phyloP scores from a whole-genome alignment of 2,888 invertebrate genomes.

The Osedax fenrisi region DNA sequence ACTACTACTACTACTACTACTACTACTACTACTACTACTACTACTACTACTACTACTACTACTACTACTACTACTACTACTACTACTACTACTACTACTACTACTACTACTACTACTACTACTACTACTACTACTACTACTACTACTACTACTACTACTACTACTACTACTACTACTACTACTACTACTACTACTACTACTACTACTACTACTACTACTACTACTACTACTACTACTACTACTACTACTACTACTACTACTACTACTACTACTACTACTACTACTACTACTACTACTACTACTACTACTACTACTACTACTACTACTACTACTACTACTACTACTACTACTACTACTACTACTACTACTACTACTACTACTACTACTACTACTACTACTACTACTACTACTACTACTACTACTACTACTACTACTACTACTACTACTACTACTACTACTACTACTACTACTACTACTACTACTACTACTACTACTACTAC shows the following conservation, averaged over 20 bases:
- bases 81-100: constrained; percentile 2
- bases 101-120: too few relatives aligned
- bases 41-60: background rate
- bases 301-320: background rate
- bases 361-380: background rate
- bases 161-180: constrained; percentile 2
- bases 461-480: too few relatives aligned
- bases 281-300: background rate
- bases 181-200: background rate
- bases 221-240: background rate
- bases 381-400: background rate
- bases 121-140: too few relatives aligned
- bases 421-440: background rate
- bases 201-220: background rate
- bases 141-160: too few relatives aligned
- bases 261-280: too few relatives aligned
- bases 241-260: background rate
- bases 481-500: too few relatives aligned
- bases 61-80: background rate
- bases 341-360: background rate
- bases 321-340: background rate
- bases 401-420: background rate
- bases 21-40: background rate
- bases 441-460: constrained; percentile 2
- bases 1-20: background rate